These are phyloP conservation scores for Rhynchomys soricoides DNA, from an alignment of 2,113 vertebrate genomes.

Conservation along the genomic window DNA sequence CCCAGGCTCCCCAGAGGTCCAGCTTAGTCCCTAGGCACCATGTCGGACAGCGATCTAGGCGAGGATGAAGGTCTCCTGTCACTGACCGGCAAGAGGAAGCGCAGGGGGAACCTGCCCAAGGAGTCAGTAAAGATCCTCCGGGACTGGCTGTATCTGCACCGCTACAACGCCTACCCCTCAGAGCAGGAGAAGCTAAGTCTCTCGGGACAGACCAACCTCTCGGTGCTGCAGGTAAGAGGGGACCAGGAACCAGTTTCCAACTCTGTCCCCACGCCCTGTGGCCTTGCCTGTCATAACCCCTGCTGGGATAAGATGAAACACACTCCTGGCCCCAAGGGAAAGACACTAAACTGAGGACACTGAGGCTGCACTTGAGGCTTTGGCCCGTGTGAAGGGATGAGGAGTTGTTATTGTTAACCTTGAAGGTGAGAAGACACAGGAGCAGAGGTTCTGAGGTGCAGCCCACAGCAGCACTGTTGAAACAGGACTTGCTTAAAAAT, in stretches of 20 bases:
- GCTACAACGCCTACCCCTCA: conserved; percentile 97
- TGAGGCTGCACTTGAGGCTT: background rate
- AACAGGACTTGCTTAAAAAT: background rate
- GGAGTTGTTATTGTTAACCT: background rate
- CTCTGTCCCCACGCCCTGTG: background rate
- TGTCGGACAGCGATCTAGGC: conserved; percentile 94
- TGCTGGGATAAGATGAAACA: background rate
- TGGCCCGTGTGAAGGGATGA: background rate
- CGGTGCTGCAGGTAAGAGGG: conserved; percentile 93
- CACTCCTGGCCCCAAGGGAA: background rate
- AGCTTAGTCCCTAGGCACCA: conserved; percentile 76
- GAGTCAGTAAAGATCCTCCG: conserved; percentile 95
- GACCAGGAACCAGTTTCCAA: background rate
- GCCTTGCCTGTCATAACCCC: background rate
- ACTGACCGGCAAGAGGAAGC: conserved; percentile 91
- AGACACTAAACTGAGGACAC: background rate
- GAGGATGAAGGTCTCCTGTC: conserved; percentile 91
- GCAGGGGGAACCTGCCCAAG: conserved; percentile 97
- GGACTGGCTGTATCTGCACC: conserved; percentile 96
- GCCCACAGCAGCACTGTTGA: background rate
- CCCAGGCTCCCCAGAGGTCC: conserved; percentile 73
- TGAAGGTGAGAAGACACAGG: background rate
- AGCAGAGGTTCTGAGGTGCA: background rate
- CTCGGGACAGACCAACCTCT: conserved; percentile 94
- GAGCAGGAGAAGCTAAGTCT: conserved; percentile 97